phyloP scores from a whole-genome alignment of 1,140 invertebrate genomes.

The Caerostris darwini region DNA sequence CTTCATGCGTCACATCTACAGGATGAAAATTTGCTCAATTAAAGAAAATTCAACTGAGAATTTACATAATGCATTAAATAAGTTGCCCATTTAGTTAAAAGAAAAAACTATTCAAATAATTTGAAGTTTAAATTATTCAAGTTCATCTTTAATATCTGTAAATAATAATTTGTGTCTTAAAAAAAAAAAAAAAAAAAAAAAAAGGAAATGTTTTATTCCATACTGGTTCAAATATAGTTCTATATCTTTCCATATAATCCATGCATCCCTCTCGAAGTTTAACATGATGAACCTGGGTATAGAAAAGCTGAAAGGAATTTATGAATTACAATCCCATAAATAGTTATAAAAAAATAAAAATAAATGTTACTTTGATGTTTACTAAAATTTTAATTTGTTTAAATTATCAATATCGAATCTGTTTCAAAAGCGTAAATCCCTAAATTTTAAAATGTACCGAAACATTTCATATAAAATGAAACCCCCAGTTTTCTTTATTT shows the following conservation, averaged over 20 bases:
- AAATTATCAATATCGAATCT: background rate
- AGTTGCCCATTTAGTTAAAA: background rate
- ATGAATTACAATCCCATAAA: background rate
- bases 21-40: background rate
- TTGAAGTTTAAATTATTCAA: background rate
- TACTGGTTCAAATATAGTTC: conserved; percentile 83
- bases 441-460: background rate
- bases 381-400: background rate
- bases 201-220: conserved; percentile 30
- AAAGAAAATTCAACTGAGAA: background rate
- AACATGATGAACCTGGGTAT: conserved; percentile 89
- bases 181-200: conserved; percentile 57
- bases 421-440: background rate
- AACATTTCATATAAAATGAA: background rate
- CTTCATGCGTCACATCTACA: background rate
- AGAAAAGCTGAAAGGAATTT: conserved; percentile 84
- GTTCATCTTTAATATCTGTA: background rate
- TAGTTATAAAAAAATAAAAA: background rate
- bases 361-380: background rate
- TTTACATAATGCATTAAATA: background rate
- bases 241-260: conserved; percentile 86
- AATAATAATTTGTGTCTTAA: background rate
- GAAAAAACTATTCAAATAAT: background rate
- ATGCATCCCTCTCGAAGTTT: conserved; percentile 88
- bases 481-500: background rate